phyloP scores from a whole-genome alignment of 92 coral and sea anemone genomes.

The Micromussa lordhowensis region DNA sequence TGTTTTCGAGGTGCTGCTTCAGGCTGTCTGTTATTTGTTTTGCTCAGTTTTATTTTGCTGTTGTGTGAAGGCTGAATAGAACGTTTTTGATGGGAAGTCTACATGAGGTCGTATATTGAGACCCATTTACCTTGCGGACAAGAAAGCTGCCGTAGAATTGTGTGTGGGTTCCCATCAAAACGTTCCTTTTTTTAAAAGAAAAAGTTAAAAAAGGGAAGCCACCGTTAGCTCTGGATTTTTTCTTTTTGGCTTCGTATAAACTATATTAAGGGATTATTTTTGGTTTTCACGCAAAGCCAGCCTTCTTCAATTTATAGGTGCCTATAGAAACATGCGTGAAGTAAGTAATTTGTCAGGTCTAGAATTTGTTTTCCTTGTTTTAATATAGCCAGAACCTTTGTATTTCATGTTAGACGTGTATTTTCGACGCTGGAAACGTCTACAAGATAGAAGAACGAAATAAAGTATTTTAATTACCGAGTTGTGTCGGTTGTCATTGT shows the following conservation, averaged over 20 bases:
- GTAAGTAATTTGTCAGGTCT: not conserved
- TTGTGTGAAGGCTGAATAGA: not conserved
- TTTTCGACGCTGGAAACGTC: conserved; percentile 19
- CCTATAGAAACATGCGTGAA: not conserved
- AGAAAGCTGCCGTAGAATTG: not conserved
- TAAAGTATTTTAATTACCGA: conserved; percentile 27
- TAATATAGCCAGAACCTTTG: not conserved
- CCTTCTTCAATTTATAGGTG: not conserved
- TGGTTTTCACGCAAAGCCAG: not conserved
- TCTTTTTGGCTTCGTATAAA: not conserved
- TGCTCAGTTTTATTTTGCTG: not conserved
- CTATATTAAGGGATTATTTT: not conserved
- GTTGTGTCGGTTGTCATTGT: not conserved
- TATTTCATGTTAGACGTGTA: not conserved
- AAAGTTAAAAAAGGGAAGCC: too few relatives aligned
- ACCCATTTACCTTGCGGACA: not conserved
- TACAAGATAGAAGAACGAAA: conserved; percentile 1
- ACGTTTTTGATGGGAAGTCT: not conserved
- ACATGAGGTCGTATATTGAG: not conserved
- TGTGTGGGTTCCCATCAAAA: not conserved
- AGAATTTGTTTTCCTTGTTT: not conserved
- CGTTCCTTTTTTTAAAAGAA: not conserved
- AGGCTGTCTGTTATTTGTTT: not conserved
- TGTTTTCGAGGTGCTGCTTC: not conserved
- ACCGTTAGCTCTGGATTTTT: too few relatives aligned